Conservation (phyloP, 1,140 invertebrate genomes). For the Sminthurides bifidus region DNA sequence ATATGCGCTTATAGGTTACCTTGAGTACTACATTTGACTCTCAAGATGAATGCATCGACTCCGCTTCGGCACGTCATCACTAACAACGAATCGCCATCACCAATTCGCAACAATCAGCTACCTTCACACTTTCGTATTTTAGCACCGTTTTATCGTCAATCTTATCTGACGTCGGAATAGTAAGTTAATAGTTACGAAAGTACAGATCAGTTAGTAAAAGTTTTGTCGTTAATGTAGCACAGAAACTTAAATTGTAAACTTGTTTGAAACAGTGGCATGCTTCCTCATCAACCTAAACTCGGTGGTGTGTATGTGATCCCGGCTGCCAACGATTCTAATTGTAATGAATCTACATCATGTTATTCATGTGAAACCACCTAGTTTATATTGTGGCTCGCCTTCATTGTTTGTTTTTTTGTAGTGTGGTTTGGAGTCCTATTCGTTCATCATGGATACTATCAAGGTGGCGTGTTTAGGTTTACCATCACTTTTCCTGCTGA, state of each 20-base stretch:
- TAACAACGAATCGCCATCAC: no score
- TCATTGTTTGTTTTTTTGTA: conserved; percentile 42
- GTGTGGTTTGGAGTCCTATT: conserved; percentile 91
- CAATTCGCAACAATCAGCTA: neutral
- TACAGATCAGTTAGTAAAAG: neutral
- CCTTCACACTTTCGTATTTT: neutral
- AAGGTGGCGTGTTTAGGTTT: conserved; percentile 80
- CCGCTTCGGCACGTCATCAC: no score
- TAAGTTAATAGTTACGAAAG: conserved; percentile 39
- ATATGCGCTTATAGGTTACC: no score
- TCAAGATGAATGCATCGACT: no score
- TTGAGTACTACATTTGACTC: no score
- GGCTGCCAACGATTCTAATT: conserved; percentile 51
- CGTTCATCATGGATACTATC: conserved; percentile 71
- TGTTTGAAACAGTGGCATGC: conserved; percentile 56
- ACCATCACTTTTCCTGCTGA: conserved; percentile 68
- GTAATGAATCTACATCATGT: conserved; percentile 35
- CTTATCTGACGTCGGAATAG: conserved; percentile 66
- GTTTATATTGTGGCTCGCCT: no score
- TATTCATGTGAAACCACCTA: conserved; percentile 16
- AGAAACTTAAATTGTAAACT: conserved; percentile 25
- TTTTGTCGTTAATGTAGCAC: conserved; percentile 3
- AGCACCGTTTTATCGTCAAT: conserved; percentile 43
- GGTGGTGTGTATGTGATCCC: conserved; percentile 85
- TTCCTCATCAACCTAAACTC: conserved; percentile 69